Base-by-base conservation (phyloP, 64 coral and sea anemone genomes). In the Actinia tenebrosa region DNA sequence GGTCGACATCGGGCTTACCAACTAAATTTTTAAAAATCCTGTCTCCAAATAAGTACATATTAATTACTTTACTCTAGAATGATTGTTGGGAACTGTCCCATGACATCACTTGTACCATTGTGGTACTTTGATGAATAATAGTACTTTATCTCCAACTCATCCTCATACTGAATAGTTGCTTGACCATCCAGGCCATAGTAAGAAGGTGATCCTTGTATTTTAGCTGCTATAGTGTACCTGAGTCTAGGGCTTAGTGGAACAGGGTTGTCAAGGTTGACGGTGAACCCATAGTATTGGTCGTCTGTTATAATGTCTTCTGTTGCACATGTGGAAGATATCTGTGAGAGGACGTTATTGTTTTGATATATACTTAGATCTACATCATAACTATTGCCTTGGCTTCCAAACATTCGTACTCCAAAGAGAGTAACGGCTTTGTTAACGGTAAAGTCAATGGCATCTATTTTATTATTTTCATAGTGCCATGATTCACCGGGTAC, bases 271-370 rank as follows among this genome's bases (percentile, higher is more conserved):
- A 79, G 77, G 37, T 18, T 47, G 17, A 79, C 37, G 44, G 77
- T 79, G 17, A 79, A 45, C 27, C 77, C 77, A 79, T 79, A 79
- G 23, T 79, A 79, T 79, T 79, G 37, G 45, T 79, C 77, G 44
- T 79, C 19, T 47, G 44, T 47, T 42, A 79, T 44, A 8, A 4
- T 69, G 64, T 5, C 64, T 45, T 79, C 77, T 7, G 37, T 45
- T 3, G 7, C 10, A 44, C 16, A 79, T 16, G 13, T 45, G 18
- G 77, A 79, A 43, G 77, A 79, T 79, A 79, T 16, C 37, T 79
- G 30, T 79, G 77, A 79, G 37, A 79, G 16, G 11, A 79, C 23
- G 0, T 79, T 13, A 45, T 79, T 13, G 10, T 20, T 10, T 47
- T 79, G 16, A 13, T 45, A 79, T 16, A 79, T 10, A 13, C 45